Base-by-base conservation (phyloP, 2,888 invertebrate genomes). In the Gastrophysa polygoni region DNA sequence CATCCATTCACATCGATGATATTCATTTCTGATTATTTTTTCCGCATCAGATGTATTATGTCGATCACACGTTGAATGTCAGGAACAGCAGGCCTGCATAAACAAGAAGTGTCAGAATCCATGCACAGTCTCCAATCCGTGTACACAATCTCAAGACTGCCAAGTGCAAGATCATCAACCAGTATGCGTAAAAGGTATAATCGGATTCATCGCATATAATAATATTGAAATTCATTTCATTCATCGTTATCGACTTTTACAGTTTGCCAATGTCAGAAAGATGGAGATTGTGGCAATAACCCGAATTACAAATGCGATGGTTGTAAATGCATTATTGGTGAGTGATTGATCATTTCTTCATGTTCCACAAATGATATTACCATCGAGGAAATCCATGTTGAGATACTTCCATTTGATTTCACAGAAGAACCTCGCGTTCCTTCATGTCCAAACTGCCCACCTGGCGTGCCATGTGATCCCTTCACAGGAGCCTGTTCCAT, bases 101-200 rank as follows among this genome's bases (percentile, higher is more conserved):
- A 87, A 88, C 77, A 87, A 89, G 17, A 86, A 89, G 69, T 95
- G 95, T 77, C 86, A 89, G 64, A 93, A 93, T 81, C 95, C 95
- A 18, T 95, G 95, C 80, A 85, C 87, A 11, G 84, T 85, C 78
- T 87, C 84, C 20, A 89, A 91, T 67, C 93, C 92, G 1, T 95
- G 95, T 77, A 82, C 86, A 21, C 81, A 84, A 46, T 87, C 88
- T 54, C 91, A 94, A 73, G 90, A 92, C 70, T 95, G 95, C 77
- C 89, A 90, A 72, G 92, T 95, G 48, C 85, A 91, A 73, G 85
- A 92, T 73, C 95, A 95, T 79, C 90, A 91, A 77, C 91, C 94
- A 7, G 89, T 92, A 63, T 95, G 95, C 78, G 88, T 90, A 43
- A 89, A 89, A 85, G 91, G 93, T 90, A 83, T 74, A 16, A n/a